phyloP scores from a whole-genome alignment of 2,797 vertebrate species.

The Dromococcyx pavoninus region DNA sequence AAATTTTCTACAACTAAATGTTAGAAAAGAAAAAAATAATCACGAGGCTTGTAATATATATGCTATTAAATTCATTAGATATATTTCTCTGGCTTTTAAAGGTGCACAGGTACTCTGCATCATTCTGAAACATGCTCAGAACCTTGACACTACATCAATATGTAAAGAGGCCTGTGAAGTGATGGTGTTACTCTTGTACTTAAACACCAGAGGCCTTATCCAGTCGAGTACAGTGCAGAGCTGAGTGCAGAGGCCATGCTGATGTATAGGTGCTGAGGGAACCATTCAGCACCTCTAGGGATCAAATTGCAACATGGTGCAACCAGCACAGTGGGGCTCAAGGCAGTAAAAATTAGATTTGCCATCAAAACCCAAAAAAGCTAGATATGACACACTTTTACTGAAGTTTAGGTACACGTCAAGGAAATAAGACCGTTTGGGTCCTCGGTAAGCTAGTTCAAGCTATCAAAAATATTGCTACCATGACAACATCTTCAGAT shows the following conservation, averaged over 20 bases:
- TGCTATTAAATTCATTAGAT: background rate
- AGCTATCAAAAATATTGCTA: constrained; percentile 29
- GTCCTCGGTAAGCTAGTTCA: background rate
- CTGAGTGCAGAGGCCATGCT: background rate
- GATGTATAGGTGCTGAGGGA: constrained; percentile 24
- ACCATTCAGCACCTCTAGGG: background rate
- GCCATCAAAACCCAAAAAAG: background rate
- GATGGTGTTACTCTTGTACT: background rate
- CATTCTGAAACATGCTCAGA: background rate
- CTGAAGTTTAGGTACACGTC: background rate
- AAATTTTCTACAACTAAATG: background rate
- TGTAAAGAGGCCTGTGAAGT: background rate
- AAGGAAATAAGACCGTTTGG: background rate
- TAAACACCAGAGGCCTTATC: background rate
- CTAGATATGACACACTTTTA: background rate
- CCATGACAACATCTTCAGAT: constrained; percentile 25
- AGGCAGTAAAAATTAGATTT: background rate
- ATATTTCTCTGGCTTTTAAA: background rate
- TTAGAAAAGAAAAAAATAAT: background rate
- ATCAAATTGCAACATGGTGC: background rate
- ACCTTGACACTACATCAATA: background rate
- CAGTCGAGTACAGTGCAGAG: background rate
- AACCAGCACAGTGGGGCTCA: background rate
- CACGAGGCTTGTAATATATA: background rate
- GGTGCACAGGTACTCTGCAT: background rate